Evolutionary conservation across 2,888 invertebrate genomes (phyloP).

Genomic region (Bedellia somnulentella): DNA sequence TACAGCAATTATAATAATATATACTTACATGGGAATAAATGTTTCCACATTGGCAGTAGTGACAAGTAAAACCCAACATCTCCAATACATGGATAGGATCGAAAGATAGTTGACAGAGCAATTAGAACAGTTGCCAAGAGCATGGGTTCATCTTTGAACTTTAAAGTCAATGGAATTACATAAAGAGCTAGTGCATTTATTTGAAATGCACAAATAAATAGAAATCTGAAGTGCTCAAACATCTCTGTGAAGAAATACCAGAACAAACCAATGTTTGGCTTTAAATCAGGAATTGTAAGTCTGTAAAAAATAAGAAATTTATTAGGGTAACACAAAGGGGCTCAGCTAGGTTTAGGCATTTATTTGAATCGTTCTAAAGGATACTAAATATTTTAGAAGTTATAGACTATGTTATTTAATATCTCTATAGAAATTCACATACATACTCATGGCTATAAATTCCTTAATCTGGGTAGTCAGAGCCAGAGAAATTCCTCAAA

Average conservation of each 20-base stretch:
- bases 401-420: no score
- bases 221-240: constrained; percentile 96
- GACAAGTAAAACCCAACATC: constrained; percentile 93
- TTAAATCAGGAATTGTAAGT: constrained; percentile 87
- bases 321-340: no score
- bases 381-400: no score
- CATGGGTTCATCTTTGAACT: constrained; percentile 78
- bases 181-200: constrained; percentile 92
- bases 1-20: no score
- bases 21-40: constrained; percentile 81
- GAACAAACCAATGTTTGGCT: constrained; percentile 96
- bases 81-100: constrained; percentile 95
- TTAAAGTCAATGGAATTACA: constrained; percentile 81
- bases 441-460: no score
- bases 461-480: no score
- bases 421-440: no score
- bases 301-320: constrained; percentile 69
- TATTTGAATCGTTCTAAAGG: no score
- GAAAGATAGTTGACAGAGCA: constrained; percentile 84
- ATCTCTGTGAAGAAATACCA: constrained; percentile 99
- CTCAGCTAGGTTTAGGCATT: no score
- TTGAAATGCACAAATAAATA: constrained; percentile 97
- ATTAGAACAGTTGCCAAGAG: constrained; percentile 78
- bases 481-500: no score
- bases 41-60: constrained; percentile 88